phyloP scores from a whole-genome alignment of 2,888 invertebrate genomes.

The Ptychoptera contaminata region DNA sequence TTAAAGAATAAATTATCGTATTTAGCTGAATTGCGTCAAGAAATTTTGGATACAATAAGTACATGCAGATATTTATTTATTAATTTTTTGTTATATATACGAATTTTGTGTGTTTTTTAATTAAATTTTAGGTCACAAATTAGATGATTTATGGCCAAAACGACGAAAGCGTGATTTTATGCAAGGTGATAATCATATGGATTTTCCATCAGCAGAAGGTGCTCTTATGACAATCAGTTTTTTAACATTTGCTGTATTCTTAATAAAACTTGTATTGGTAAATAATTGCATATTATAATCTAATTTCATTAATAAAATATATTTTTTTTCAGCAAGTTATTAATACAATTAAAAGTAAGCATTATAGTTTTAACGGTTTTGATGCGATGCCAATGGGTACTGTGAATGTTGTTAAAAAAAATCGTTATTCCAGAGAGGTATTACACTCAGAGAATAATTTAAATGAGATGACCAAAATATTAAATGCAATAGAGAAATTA shows the following conservation, averaged over 20 bases:
- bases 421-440: no score
- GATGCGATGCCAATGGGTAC: conserved; percentile 15
- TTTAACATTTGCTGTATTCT: conserved; percentile 69
- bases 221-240: conserved; percentile 72
- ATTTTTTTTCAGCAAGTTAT: conserved; percentile 44
- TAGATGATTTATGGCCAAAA: conserved; percentile 33
- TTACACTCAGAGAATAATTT: no score
- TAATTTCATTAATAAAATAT: background rate
- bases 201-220: conserved; percentile 67
- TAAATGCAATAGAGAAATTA: no score
- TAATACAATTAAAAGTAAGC: conserved; percentile 45
- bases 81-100: no score
- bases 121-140: conserved; percentile 29
- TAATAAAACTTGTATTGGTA: conserved; percentile 70
- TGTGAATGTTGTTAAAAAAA: conserved; percentile 11
- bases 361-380: conserved; percentile 23
- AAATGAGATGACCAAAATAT: no score
- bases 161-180: conserved; percentile 20
- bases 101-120: no score
- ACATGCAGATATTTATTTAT: no score
- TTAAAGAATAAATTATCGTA: no score
- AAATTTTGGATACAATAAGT: no score
- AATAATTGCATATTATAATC: conserved; percentile 17
- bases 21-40: no score
- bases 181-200: conserved; percentile 40